A percentile compares a stretch with the other conserved stretches of the same genome.
phyloP scores from a whole-genome alignment of 1,140 invertebrate species.

The Trypoxylus dichotomus region DNA sequence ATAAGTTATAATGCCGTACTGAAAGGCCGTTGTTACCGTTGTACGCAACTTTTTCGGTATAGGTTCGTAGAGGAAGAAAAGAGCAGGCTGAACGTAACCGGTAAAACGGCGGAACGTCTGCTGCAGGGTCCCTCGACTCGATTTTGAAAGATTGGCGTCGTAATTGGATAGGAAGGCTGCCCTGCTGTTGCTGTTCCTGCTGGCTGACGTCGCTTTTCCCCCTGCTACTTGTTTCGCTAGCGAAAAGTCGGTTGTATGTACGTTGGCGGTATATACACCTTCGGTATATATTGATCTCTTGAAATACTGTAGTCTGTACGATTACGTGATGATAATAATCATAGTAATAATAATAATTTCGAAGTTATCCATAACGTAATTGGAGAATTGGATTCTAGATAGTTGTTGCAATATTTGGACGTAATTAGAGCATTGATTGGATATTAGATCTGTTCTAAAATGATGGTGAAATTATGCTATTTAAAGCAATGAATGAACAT shows the following conservation, averaged over 20 bases:
- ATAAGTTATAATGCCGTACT: no score
- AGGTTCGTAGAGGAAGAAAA: not conserved
- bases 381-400: no score
- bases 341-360: no score
- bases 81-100: not conserved
- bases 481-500: no score
- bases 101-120: not conserved
- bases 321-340: no score
- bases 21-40: not conserved
- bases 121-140: constrained; percentile 32
- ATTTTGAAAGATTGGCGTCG: constrained; percentile 39
- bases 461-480: no score
- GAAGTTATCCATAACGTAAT: no score
- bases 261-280: not conserved
- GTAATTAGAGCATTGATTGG: no score
- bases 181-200: constrained; percentile 10
- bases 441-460: no score
- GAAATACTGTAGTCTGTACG: not conserved
- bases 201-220: not conserved
- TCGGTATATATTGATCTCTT: not conserved
- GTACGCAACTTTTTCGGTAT: not conserved
- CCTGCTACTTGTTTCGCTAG: not conserved
- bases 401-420: no score
- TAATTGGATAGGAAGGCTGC: constrained; percentile 41
- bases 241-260: not conserved